These are phyloP conservation scores for Nomada ferruginata DNA, from an alignment of 2,888 invertebrate species.

Conservation along the genomic window DNA sequence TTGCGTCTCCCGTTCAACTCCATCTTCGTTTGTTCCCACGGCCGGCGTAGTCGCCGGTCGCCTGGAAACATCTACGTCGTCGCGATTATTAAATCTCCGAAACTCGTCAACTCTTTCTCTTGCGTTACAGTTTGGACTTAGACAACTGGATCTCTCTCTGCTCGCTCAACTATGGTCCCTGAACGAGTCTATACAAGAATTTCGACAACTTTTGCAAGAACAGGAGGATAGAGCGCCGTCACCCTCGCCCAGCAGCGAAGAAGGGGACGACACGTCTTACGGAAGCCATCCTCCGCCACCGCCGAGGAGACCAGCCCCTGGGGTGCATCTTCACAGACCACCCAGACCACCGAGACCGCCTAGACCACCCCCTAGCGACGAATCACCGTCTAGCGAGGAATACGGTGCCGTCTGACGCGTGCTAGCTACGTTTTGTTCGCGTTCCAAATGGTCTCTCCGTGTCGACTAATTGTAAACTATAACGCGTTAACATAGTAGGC, in stretches of 20 bases:
- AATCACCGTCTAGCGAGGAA: slow-evolving; percentile 83
- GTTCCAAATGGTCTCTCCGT: slow-evolving; percentile 26
- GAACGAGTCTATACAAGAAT: slow-evolving; percentile 96
- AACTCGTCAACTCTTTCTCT: neutral
- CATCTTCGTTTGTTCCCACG: slow-evolving; percentile 74
- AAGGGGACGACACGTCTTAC: slow-evolving; percentile 83
- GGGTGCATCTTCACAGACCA: slow-evolving; percentile 76
- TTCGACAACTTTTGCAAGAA: slow-evolving; percentile 89
- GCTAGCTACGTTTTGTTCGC: slow-evolving; percentile 31
- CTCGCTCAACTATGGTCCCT: slow-evolving; percentile 96
- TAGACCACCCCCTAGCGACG: slow-evolving; percentile 81
- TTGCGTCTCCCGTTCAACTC: slow-evolving; percentile 65
- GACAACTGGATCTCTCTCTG: slow-evolving; percentile 94
- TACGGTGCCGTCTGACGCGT: slow-evolving; percentile 81
- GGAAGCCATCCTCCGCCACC: slow-evolving; percentile 85
- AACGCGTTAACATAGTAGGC: neutral
- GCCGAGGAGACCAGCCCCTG: slow-evolving; percentile 81
- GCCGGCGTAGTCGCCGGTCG: slow-evolving; percentile 46
- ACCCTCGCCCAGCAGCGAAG: slow-evolving; percentile 85
- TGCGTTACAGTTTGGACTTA: slow-evolving; percentile 91
- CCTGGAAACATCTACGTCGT: slow-evolving; percentile 63
- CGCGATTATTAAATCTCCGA: slow-evolving; percentile 63
- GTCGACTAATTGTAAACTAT: slow-evolving; percentile 2
- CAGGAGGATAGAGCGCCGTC: slow-evolving; percentile 85
- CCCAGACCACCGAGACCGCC: slow-evolving; percentile 80